phyloP scores from a whole-genome alignment of 2,113 vertebrate genomes.

The Stigmatopora nigra region DNA sequence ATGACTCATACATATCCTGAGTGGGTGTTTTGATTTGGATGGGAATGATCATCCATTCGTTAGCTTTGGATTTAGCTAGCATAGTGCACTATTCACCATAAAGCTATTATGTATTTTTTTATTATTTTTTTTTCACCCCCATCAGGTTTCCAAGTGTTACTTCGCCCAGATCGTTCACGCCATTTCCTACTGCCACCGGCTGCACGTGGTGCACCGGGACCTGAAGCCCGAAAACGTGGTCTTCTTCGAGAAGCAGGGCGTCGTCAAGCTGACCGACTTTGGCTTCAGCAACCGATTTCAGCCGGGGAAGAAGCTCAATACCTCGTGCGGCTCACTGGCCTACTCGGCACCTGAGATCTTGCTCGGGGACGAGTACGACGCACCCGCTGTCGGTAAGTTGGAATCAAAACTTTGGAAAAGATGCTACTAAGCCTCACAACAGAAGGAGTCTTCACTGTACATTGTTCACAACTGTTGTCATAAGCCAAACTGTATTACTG shows the following conservation, averaged over 20 bases:
- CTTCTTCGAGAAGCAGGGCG: slow-evolving; percentile 96
- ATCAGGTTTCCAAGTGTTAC: slow-evolving; percentile 95
- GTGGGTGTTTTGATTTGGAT: not conserved
- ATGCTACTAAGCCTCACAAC: not conserved
- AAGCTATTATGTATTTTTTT: too few species aligned
- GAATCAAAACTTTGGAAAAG: not conserved
- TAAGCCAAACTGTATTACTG: slow-evolving; percentile 1
- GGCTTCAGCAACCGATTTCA: slow-evolving; percentile 99
- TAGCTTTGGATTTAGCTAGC: too few species aligned
- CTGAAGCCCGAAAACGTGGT: slow-evolving; percentile 98
- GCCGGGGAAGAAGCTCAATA: slow-evolving; percentile 89
- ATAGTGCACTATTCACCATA: too few species aligned
- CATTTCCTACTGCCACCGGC: slow-evolving; percentile 96
- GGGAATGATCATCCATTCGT: too few species aligned
- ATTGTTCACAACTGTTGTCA: not conserved
- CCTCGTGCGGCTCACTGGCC: slow-evolving; percentile 94
- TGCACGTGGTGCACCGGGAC: slow-evolving; percentile 96
- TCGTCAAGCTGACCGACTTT: slow-evolving; percentile 97
- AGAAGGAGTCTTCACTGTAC: not conserved
- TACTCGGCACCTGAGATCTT: slow-evolving; percentile 97
- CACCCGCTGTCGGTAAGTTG: slow-evolving; percentile 82
- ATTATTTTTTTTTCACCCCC: too few species aligned
- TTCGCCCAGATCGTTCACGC: slow-evolving; percentile 98
- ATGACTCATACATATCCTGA: not conserved
- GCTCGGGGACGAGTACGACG: slow-evolving; percentile 95